Conservation (phyloP, 2,797 vertebrate species). For the Acanthurus tractus region DNA sequence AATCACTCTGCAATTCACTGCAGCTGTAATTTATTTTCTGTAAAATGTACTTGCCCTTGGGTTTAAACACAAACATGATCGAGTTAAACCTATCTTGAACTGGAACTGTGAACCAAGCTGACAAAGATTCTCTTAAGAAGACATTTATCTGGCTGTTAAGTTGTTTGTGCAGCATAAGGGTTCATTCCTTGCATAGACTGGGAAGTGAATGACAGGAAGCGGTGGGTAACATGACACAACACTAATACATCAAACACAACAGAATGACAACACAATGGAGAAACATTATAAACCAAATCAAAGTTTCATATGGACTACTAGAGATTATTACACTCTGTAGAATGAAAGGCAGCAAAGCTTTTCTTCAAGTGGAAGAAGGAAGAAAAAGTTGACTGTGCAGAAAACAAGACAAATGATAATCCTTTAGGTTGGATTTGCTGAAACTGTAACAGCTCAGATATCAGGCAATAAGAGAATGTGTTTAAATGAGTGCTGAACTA, state of each 20-base stretch:
- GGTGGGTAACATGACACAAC: conserved; percentile 10
- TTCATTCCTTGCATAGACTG: conserved; percentile 11
- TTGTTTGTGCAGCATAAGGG: not conserved
- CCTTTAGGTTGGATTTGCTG: conserved; percentile 27
- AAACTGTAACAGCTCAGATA: not conserved
- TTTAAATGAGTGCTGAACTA: conserved; percentile 1
- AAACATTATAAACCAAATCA: conserved; percentile 39
- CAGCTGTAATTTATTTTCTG: conserved; percentile 30
- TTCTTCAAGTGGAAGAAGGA: conserved; percentile 7
- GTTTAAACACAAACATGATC: conserved; percentile 9
- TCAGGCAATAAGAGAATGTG: not conserved
- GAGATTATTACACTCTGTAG: conserved; percentile 17
- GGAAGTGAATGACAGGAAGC: conserved; percentile 31
- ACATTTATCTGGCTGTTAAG: conserved; percentile 9
- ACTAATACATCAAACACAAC: conserved; percentile 6
- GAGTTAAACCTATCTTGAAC: conserved; percentile 18
- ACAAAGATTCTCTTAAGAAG: conserved; percentile 3
- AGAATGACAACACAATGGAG: conserved; percentile 33
- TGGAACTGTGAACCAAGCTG: not conserved
- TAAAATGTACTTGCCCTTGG: conserved; percentile 3
- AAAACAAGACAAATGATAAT: not conserved
- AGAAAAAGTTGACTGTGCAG: not conserved
- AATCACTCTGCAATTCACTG: conserved; percentile 30
- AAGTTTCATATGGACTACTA: conserved; percentile 31
- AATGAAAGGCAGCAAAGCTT: conserved; percentile 3